Conservation (phyloP, 2,797 vertebrate genomes). For the Chelmon rostratus region DNA sequence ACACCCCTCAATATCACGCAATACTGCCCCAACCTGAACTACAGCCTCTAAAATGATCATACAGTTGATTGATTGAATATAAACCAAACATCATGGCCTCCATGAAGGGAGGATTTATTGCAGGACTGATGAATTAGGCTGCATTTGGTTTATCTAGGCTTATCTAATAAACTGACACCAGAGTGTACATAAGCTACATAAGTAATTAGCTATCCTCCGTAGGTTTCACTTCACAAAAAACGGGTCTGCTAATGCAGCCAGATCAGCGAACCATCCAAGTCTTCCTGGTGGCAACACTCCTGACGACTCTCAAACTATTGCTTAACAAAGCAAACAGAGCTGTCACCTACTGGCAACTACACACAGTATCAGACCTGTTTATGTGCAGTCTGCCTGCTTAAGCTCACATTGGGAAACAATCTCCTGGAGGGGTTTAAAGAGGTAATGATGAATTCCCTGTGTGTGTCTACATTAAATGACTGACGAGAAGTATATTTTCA, state of each 20-base stretch:
- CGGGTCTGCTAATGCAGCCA: neutral
- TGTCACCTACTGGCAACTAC: neutral
- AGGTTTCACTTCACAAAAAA: conserved; percentile 19
- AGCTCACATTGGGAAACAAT: conserved; percentile 10
- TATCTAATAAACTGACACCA: neutral
- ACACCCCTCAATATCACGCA: neutral
- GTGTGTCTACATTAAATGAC: neutral
- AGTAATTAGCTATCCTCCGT: neutral
- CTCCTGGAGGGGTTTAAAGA: conserved; percentile 3
- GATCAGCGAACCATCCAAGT: conserved; percentile 10
- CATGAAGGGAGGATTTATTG: neutral
- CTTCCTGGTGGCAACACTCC: conserved; percentile 7
- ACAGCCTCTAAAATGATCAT: neutral
- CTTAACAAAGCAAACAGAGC: conserved; percentile 35
- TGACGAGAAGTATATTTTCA: neutral
- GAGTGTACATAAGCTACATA: neutral
- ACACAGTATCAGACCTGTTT: conserved; percentile 11
- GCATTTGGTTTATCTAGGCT: neutral
- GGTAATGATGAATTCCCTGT: neutral
- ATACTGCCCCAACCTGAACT: neutral
- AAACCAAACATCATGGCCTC: neutral
- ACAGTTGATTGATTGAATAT: neutral
- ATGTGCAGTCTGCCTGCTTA: conserved; percentile 5
- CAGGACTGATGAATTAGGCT: neutral
- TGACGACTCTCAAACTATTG: conserved; percentile 19